phyloP scores from a whole-genome alignment of 2,888 invertebrate species.

The Calliopum simillimum region DNA sequence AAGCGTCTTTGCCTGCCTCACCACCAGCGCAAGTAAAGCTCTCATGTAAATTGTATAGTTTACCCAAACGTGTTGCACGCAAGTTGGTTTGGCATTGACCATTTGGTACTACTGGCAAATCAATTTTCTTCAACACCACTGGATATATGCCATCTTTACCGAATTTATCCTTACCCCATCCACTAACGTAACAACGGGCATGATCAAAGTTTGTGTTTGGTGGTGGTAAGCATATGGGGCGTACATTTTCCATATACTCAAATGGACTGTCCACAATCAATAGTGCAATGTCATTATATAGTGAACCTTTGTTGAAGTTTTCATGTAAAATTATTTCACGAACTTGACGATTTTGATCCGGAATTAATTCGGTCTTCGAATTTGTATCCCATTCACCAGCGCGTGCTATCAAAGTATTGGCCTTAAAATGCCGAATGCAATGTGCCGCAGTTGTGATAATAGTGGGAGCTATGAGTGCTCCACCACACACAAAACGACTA shows the following conservation, averaged over 20 bases:
- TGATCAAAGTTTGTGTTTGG: constrained; percentile 61
- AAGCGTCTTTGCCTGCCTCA: constrained; percentile 77
- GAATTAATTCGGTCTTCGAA: constrained; percentile 75
- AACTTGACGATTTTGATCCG: constrained; percentile 78
- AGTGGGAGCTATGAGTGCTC: constrained; percentile 59
- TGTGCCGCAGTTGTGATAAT: constrained; percentile 87
- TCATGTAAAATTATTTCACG: constrained; percentile 72
- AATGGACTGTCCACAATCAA: constrained; percentile 75
- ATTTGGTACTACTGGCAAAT: constrained; percentile 76
- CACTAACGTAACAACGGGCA: constrained; percentile 59
- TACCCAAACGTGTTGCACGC: constrained; percentile 76
- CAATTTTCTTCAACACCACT: constrained; percentile 77
- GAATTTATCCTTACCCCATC: constrained; percentile 64
- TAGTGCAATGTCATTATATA: constrained; percentile 81
- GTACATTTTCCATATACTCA: constrained; percentile 74
- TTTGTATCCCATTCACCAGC: constrained; percentile 89
- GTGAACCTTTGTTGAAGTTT: constrained; percentile 73
- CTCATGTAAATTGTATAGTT: constrained; percentile 74
- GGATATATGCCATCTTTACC: constrained; percentile 70
- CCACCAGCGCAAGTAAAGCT: constrained; percentile 86
- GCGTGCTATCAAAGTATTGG: constrained; percentile 68
- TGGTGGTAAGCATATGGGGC: constrained; percentile 76
- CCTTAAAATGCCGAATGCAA: constrained; percentile 69
- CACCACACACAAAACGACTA: constrained; percentile 69
- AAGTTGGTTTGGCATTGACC: constrained; percentile 68